Conservation (phyloP, 35 echinoderm and acorn worm genomes). For the Patiria miniata region DNA sequence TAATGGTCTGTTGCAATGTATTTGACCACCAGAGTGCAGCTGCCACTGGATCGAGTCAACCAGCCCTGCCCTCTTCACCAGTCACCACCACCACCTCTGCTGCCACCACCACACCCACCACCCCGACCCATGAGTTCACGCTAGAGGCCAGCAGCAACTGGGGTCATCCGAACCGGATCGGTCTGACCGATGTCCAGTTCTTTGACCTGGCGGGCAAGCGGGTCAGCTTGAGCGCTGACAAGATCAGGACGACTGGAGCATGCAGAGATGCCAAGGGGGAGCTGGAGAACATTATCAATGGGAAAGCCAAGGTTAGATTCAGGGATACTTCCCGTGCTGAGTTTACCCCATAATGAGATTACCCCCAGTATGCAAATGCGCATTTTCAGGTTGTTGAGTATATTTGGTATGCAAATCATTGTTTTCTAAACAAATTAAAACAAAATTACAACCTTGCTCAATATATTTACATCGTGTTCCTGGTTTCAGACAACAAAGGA, state of each 20-base stretch:
- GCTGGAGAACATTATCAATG: constrained; percentile 75
- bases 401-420: too few species aligned
- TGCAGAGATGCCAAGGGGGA: constrained; percentile 50
- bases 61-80: not conserved
- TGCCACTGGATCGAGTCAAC: not conserved
- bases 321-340: too few species aligned
- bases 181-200: constrained; percentile 90
- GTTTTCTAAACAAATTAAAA: too few species aligned
- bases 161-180: constrained; percentile 77
- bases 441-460: too few species aligned
- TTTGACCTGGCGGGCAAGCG: constrained; percentile 63
- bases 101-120: not conserved
- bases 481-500: constrained; percentile 87
- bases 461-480: not conserved
- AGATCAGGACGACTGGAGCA: constrained; percentile 28
- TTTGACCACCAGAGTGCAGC: constrained; percentile 6
- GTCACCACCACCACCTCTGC: not conserved
- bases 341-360: too few species aligned
- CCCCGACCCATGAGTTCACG: constrained; percentile 44
- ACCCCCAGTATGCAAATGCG: too few species aligned
- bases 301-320: constrained; percentile 79
- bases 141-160: constrained; percentile 79
- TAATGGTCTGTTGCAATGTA: not conserved
- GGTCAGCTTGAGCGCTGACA: constrained; percentile 28
- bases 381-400: too few species aligned